A percentile compares a stretch with the other conserved stretches of the same genome.
phyloP scores from a whole-genome alignment of 2,797 vertebrate species.

The Gymnoscopelus braueri region DNA sequence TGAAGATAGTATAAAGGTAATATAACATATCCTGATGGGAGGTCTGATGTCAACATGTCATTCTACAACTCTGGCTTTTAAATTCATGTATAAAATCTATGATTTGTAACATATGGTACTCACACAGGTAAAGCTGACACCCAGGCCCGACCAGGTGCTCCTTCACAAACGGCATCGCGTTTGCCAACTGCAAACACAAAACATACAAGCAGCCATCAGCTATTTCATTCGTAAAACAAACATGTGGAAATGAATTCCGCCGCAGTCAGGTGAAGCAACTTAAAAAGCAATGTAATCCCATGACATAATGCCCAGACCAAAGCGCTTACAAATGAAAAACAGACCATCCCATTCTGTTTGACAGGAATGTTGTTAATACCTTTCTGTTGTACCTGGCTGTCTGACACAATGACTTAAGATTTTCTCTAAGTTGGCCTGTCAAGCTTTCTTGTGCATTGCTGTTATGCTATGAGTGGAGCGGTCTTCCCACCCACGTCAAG shows the following conservation, averaged over 20 bases:
- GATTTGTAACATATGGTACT: constrained; percentile 41
- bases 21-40: too few species aligned
- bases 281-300: constrained; percentile 54
- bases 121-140: constrained; percentile 80
- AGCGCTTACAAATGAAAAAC: constrained; percentile 57
- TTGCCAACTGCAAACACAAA: constrained; percentile 72
- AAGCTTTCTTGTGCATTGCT: not conserved
- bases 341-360: constrained; percentile 59
- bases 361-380: constrained; percentile 60
- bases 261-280: constrained; percentile 52
- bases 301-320: constrained; percentile 53
- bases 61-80: not conserved
- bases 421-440: constrained; percentile 59
- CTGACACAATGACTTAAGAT: constrained; percentile 51
- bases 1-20: too few species aligned
- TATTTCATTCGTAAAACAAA: constrained; percentile 52
- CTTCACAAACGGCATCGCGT: constrained; percentile 79
- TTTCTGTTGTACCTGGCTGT: constrained; percentile 41
- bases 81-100: not conserved
- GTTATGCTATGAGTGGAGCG: constrained; percentile 9
- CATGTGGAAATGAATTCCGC: constrained; percentile 53
- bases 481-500: constrained; percentile 45
- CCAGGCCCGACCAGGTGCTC: constrained; percentile 78
- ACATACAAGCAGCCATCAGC: constrained; percentile 46
- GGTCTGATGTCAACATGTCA: not conserved